Percentiles rank a stretch among this genome's conserved stretches.
phyloP scores from a whole-genome alignment of 2,113 vertebrate genomes.

The Phylloscopus whistleri region DNA sequence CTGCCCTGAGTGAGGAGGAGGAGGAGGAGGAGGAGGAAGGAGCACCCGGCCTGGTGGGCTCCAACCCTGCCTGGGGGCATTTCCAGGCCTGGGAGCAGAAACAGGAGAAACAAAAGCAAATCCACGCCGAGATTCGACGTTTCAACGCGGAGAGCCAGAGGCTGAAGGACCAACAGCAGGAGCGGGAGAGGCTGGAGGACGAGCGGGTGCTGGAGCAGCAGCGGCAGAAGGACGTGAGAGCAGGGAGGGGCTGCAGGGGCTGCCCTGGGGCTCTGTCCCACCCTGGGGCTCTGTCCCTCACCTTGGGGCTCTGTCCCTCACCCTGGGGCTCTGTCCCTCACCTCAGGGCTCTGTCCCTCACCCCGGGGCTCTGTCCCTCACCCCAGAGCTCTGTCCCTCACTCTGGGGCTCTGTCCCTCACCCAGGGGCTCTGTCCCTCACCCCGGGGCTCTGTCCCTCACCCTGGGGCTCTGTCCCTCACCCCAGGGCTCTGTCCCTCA shows the following conservation, averaged over 20 bases:
- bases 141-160: not conserved
- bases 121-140: fast-evolving
- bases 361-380: no score
- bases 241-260: not conserved
- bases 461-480: no score
- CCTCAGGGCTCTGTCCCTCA: no score
- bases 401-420: no score
- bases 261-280: no score
- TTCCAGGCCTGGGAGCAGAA: not conserved
- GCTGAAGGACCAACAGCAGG: not conserved
- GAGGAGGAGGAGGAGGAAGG: not conserved
- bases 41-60: not conserved
- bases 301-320: no score
- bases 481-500: no score
- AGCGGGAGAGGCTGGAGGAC: not conserved
- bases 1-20: not conserved
- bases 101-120: not conserved
- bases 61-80: fast-evolving
- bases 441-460: no score
- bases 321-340: no score
- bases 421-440: no score
- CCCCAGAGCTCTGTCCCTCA: no score
- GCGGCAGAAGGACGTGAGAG: not conserved
- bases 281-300: no score
- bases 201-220: not conserved